Percentiles rank a stretch among this genome's conserved stretches.
phyloP scores from a whole-genome alignment of 1,140 invertebrate species.

The Zophobas atratus region DNA sequence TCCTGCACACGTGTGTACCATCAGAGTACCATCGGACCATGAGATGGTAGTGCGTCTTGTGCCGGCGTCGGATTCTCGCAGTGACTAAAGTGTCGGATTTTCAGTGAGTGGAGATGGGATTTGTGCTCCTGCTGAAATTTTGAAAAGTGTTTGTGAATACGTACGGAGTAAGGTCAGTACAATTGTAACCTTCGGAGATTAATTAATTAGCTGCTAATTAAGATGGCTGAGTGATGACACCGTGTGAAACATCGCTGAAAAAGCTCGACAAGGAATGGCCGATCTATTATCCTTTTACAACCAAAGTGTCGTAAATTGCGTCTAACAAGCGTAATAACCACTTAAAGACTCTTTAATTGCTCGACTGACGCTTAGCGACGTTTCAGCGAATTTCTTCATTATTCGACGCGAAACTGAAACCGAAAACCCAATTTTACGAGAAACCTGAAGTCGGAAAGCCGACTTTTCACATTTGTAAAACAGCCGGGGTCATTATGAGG shows the following conservation, averaged over 20 bases:
- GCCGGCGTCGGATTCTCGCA: slow-evolving; percentile 49
- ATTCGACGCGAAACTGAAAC: neutral
- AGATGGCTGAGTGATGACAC: slow-evolving; percentile 31
- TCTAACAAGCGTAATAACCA: slow-evolving; percentile 35
- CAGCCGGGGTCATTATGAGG: slow-evolving; percentile 1
- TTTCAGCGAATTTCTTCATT: slow-evolving; percentile 37
- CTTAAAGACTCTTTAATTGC: slow-evolving; percentile 33
- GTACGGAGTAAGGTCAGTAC: slow-evolving; percentile 47
- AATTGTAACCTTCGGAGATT: slow-evolving; percentile 31
- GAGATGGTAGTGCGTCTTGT: slow-evolving; percentile 39
- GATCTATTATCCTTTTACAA: slow-evolving; percentile 26
- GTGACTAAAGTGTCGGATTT: neutral
- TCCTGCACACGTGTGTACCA: slow-evolving; percentile 52
- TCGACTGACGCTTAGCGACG: slow-evolving; percentile 2
- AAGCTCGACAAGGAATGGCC: slow-evolving; percentile 1
- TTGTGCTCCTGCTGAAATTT: neutral
- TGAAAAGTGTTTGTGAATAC: too few species aligned
- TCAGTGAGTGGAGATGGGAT: slow-evolving; percentile 46
- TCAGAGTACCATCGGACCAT: slow-evolving; percentile 2
- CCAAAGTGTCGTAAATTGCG: slow-evolving; percentile 20
- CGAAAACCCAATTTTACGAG: neutral
- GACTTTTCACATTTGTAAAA: neutral
- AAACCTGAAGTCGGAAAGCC: neutral
- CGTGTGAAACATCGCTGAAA: slow-evolving; percentile 35
- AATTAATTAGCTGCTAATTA: slow-evolving; percentile 39